A percentile compares a stretch with the other conserved stretches of the same genome.
phyloP scores from a whole-genome alignment of 1,140 invertebrate species.

The Amphibalanus amphitrite region DNA sequence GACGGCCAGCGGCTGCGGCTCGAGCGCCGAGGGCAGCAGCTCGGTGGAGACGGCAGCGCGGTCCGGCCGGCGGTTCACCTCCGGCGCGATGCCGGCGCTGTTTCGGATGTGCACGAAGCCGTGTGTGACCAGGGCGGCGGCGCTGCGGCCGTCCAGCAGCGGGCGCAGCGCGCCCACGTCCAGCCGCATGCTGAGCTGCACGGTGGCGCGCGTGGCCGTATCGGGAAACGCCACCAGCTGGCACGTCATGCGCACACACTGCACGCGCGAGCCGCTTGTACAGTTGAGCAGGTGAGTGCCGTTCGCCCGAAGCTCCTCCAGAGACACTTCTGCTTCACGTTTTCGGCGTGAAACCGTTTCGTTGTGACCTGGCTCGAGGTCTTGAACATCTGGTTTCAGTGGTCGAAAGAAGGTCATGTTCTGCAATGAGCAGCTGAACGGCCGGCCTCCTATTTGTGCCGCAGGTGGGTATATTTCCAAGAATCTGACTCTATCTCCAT shows the following conservation, averaged over 20 bases:
- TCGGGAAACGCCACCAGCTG: background rate
- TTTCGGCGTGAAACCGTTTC: no score
- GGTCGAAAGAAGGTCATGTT: background rate
- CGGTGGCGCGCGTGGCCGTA: background rate
- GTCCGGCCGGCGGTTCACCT: slow-evolving; percentile 2
- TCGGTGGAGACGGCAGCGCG: slow-evolving; percentile 6
- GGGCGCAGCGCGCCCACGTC: background rate
- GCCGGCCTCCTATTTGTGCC: background rate
- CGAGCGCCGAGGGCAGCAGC: background rate
- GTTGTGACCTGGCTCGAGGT: background rate
- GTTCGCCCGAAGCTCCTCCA: background rate
- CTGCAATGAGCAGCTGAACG: background rate
- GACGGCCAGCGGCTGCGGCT: slow-evolving; percentile 7
- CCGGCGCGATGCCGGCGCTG: background rate
- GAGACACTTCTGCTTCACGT: background rate
- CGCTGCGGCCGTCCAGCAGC: slow-evolving; percentile 12
- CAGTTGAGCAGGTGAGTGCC: background rate
- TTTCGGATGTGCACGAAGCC: slow-evolving; percentile 3
- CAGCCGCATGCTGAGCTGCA: background rate
- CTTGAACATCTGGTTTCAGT: background rate
- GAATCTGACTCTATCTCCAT: background rate
- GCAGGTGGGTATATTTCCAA: background rate
- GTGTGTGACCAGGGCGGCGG: background rate
- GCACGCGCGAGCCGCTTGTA: background rate
- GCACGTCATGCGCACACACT: background rate